Evolutionary conservation across 2,113 vertebrate genomes (phyloP).

Genomic region (Orycteropus afer): DNA sequence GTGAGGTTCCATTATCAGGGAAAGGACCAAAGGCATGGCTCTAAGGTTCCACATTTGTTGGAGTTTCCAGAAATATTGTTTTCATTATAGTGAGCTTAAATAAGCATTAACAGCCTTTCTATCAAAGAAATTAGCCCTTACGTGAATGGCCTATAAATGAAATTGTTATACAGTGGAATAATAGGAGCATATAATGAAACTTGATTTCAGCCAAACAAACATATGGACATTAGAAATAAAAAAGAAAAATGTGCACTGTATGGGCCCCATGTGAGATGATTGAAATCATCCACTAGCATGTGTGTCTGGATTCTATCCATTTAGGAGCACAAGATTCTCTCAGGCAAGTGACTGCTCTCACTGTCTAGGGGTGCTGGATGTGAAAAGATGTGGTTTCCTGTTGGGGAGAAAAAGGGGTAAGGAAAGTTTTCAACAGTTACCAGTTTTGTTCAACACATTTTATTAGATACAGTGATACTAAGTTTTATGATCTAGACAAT

Average conservation of each 20-base stretch:
- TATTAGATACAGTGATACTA: background rate
- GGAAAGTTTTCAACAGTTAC: conserved; percentile 58
- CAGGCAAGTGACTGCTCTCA: conserved; percentile 64
- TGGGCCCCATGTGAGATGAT: conserved; percentile 76
- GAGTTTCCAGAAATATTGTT: conserved; percentile 80
- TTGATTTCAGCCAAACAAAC: conserved; percentile 84
- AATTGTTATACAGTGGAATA: conserved; percentile 83
- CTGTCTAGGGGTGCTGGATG: conserved; percentile 67
- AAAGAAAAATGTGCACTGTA: conserved; percentile 49
- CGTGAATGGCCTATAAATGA: conserved; percentile 83
- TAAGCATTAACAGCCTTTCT: conserved; percentile 84
- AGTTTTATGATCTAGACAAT: background rate
- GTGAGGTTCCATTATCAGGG: conserved; percentile 63
- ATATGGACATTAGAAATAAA: conserved; percentile 79
- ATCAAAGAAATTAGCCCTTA: conserved; percentile 86
- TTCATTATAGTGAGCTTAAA: conserved; percentile 84
- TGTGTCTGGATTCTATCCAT: conserved; percentile 73
- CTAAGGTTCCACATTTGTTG: conserved; percentile 72
- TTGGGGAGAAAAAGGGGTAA: background rate
- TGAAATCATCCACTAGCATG: conserved; percentile 79
- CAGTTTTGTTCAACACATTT: background rate
- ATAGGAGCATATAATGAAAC: conserved; percentile 81
- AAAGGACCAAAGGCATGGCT: conserved; percentile 43
- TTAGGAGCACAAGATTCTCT: conserved; percentile 58
- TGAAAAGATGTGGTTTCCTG: conserved; percentile 58